Base-by-base conservation (phyloP, 1,140 invertebrate species). In the Drosophila ogumai region DNA sequence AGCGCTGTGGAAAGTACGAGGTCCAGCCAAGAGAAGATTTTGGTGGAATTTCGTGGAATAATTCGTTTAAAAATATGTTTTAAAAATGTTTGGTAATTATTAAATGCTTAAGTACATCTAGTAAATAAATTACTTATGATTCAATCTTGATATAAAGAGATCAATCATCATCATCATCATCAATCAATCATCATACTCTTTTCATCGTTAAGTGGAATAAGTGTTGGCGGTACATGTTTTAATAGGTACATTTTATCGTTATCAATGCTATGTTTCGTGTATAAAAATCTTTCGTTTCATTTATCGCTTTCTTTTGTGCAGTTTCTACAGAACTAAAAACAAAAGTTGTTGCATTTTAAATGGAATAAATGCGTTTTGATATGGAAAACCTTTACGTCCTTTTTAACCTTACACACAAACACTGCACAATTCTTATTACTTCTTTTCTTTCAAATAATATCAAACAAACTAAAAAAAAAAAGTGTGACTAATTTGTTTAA, bases 51-150 rank as follows among this genome's bases (percentile, higher is more conserved):
- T 61, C 57, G 46, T 41, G 38, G 57, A 56, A 49, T 52, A 49
- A 41, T 28, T 28, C 25, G 25, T 28, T 28, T 72, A 9, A 68
- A 76, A 66, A 57, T 59, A 74, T 80, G 64, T 54, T 79, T 44
- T 38, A 54, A 79, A 79, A 71, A 66, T 69, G 32, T 38, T 79
- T 79, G 66, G 47, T 81, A 82, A 54, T 54, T 54, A 69, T 85
- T 81, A 81, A 86, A 77, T 71, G 84, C 84, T 82, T 87, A 87
- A 71, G 60, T 86, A 87, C 75, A 88, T 68, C 65, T 86, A 86
- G 71, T 72, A 77, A 79, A 76, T 71, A 50, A 79, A 47, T 79
- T 75, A 75, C 47, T 82, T 82, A 76, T 68, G 59, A 63, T 63
- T 77, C 55, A 75, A 72, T 79, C 59, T 55, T 72, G 47, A 46